A percentile compares a stretch with the other conserved stretches of the same genome.
Evolutionary conservation across 30 jellyfish, hydroid and myxozoan species (phyloP).

Genomic region (Haliclystus octoradiatus): DNA sequence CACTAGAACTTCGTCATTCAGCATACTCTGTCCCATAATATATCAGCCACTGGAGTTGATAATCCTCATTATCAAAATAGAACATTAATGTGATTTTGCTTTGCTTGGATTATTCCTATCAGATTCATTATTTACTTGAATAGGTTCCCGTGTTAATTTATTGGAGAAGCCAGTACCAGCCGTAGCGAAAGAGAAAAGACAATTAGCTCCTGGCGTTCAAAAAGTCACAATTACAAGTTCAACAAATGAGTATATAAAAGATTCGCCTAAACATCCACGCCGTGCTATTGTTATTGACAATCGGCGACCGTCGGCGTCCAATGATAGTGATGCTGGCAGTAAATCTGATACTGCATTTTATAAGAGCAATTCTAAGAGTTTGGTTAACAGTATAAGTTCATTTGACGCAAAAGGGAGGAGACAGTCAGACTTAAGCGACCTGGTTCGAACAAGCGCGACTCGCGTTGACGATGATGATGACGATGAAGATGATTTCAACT

Average conservation of each 20-base stretch:
- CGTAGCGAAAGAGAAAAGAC: not conserved
- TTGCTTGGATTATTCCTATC: too few species aligned
- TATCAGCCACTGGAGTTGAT: too few species aligned
- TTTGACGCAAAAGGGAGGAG: not conserved
- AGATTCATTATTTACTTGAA: too few species aligned
- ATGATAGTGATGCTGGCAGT: not conserved
- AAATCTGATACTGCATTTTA: not conserved
- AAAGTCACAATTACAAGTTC: not conserved
- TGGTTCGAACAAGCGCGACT: not conserved
- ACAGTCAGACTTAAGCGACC: not conserved
- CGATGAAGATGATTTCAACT: not conserved
- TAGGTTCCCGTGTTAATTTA: too few species aligned
- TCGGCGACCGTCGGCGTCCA: conserved; percentile 5
- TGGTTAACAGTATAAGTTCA: not conserved
- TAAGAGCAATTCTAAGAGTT: too few species aligned
- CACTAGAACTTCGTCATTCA: too few species aligned
- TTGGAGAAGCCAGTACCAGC: too few species aligned
- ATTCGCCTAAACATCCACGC: not conserved
- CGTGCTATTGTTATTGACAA: not conserved
- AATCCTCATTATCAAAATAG: too few species aligned
- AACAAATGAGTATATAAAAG: not conserved
- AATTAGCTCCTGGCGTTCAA: not conserved
- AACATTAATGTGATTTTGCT: too few species aligned
- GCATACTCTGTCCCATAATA: too few species aligned
- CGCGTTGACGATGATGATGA: not conserved